A percentile compares a stretch with the other conserved stretches of the same genome.
Evolutionary conservation across 2,113 vertebrate genomes (phyloP).

Genomic region (Mirounga angustirostris): DNA sequence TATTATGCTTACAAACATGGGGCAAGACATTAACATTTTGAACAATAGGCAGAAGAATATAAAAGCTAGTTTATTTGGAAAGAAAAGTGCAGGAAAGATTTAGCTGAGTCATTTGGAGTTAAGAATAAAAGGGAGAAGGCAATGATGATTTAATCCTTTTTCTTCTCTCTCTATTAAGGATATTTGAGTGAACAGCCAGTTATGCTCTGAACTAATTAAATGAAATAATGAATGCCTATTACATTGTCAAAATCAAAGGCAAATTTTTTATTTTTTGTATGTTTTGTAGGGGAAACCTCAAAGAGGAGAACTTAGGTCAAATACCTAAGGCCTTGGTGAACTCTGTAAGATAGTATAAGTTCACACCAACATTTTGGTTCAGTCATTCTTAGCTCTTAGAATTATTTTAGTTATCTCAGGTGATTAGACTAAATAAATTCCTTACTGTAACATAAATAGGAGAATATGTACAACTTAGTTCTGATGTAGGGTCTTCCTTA

Average conservation of each 20-base stretch:
- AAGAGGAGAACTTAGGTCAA: constrained; percentile 15
- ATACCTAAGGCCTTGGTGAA: constrained; percentile 24
- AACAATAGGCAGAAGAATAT: constrained; percentile 56
- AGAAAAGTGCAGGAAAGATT: constrained; percentile 59
- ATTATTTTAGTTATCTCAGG: constrained; percentile 24
- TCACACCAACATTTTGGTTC: not conserved
- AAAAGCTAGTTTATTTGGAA: constrained; percentile 54
- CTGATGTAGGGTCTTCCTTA: not conserved
- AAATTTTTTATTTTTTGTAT: not conserved
- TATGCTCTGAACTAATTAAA: constrained; percentile 57
- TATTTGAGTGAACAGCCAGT: constrained; percentile 64
- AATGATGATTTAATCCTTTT: constrained; percentile 59
- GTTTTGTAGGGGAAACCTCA: constrained; percentile 22
- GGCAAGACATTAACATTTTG: constrained; percentile 60
- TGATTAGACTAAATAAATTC: constrained; percentile 42
- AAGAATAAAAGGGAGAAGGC: constrained; percentile 61
- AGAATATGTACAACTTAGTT: constrained; percentile 24
- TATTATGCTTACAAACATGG: constrained; percentile 15
- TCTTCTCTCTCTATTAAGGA: constrained; percentile 12
- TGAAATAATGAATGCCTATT: constrained; percentile 53
- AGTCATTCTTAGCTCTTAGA: constrained; percentile 27
- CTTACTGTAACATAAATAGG: constrained; percentile 6
- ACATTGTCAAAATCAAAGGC: constrained; percentile 52
- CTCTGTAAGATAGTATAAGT: not conserved
- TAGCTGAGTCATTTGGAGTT: constrained; percentile 64